Percentiles rank a stretch among this genome's conserved stretches.
Evolutionary conservation across 1,140 invertebrate species (phyloP).

Genomic region (Anoplolepis gracilipes): DNA sequence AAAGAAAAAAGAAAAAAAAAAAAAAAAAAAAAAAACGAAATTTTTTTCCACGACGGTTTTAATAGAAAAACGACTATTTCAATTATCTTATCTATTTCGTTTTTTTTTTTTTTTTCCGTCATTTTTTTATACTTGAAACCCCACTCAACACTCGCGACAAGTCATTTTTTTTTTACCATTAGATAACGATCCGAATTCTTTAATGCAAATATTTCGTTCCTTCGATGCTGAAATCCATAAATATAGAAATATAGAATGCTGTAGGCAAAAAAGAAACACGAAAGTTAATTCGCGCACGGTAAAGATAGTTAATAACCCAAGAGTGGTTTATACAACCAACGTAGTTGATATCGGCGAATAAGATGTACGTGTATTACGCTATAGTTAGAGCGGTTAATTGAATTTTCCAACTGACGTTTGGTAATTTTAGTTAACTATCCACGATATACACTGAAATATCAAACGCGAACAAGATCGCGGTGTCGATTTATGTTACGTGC

Average conservation of each 20-base stretch:
- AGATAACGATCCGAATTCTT: not conserved
- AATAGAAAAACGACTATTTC: too few species aligned
- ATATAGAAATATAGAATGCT: not conserved
- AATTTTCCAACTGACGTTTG: slow-evolving; percentile 46
- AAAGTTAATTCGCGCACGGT: slow-evolving; percentile 27
- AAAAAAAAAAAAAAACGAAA: not conserved
- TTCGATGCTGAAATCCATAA: not conserved
- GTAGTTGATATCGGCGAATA: slow-evolving; percentile 11
- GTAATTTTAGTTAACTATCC: slow-evolving; percentile 50
- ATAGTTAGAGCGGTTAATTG: slow-evolving; percentile 34
- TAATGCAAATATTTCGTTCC: not conserved
- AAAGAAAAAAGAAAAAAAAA: not conserved
- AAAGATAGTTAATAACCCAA: slow-evolving; percentile 43
- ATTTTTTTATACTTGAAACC: not conserved
- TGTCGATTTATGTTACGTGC: slow-evolving; percentile 30
- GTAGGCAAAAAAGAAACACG: slow-evolving; percentile 15
- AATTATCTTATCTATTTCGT: too few species aligned
- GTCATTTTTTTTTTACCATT: not conserved
- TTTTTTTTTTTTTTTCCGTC: too few species aligned
- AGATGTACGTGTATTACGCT: not conserved
- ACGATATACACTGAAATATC: slow-evolving; percentile 35
- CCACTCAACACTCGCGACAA: not conserved
- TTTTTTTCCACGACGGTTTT: not conserved
- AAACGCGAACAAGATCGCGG: slow-evolving; percentile 28
- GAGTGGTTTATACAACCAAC: too few species aligned